These are phyloP conservation scores for Bambusicola thoracicus DNA, from an alignment of 2,113 vertebrate genomes.

Conservation along the genomic window DNA sequence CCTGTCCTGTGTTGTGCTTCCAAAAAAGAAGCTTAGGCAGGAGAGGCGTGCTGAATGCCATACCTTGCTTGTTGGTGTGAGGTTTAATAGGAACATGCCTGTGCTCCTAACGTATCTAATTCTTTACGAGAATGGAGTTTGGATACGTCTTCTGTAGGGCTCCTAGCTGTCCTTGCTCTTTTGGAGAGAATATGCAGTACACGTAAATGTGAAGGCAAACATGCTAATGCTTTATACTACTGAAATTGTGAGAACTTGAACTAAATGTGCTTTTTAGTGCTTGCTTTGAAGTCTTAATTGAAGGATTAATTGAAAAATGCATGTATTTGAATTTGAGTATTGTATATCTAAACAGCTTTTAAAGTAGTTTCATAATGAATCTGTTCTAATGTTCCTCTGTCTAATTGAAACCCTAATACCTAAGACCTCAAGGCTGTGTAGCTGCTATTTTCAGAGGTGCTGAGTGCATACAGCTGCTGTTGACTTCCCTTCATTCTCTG, in stretches of 20 bases:
- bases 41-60: background rate
- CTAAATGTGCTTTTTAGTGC: background rate
- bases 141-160: background rate
- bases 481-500: background rate
- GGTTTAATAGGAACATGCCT: background rate
- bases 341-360: background rate
- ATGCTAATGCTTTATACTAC: background rate
- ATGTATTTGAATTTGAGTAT: background rate
- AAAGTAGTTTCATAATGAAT: background rate
- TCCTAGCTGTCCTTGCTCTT: background rate
- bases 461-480: slow-evolving; percentile 20
- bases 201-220: background rate
- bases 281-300: background rate
- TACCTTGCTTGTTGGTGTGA: background rate
- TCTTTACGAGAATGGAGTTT: background rate
- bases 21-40: background rate
- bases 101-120: background rate
- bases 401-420: background rate
- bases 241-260: background rate
- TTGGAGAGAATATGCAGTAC: background rate
- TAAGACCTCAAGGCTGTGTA: background rate
- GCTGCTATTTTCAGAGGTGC: slow-evolving; percentile 26
- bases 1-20: background rate
- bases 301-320: background rate
- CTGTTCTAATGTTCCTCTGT: background rate